phyloP scores from a whole-genome alignment of 2,797 vertebrate genomes.

The Meda fulgida region DNA sequence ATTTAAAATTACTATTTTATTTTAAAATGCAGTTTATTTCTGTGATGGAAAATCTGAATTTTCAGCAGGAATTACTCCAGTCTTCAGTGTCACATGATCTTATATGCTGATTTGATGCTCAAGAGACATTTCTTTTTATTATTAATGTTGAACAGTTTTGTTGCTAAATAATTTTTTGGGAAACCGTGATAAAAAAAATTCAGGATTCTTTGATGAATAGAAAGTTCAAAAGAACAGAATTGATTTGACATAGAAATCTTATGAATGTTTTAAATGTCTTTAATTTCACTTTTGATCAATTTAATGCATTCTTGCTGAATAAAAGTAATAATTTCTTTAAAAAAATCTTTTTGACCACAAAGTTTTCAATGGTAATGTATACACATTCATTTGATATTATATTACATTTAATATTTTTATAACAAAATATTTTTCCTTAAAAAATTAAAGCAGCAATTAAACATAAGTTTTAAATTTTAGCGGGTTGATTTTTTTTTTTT shows the following conservation, averaged over 20 bases:
- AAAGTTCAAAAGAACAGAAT: neutral
- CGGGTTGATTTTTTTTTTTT: neutral
- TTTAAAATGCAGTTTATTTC: neutral
- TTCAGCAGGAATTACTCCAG: neutral
- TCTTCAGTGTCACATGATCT: too few relatives aligned
- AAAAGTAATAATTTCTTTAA: neutral
- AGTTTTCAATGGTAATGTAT: neutral
- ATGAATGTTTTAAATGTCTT: neutral
- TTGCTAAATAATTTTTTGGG: neutral
- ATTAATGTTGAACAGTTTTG: neutral
- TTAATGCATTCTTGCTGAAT: neutral
- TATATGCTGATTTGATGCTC: neutral
- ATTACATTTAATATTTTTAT: neutral
- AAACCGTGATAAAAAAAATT: neutral
- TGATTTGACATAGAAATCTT: neutral
- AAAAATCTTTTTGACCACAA: neutral
- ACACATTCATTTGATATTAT: neutral
- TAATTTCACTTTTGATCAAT: neutral
- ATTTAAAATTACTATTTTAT: neutral
- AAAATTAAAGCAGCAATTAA: neutral
- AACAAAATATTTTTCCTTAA: neutral
- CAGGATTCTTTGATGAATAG: neutral
- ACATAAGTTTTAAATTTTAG: neutral
- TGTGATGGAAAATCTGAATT: neutral
- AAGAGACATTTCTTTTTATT: neutral